A percentile compares a stretch with the other conserved stretches of the same genome.
phyloP scores from a whole-genome alignment of 2,888 invertebrate genomes.

The Gerris lacustris region DNA sequence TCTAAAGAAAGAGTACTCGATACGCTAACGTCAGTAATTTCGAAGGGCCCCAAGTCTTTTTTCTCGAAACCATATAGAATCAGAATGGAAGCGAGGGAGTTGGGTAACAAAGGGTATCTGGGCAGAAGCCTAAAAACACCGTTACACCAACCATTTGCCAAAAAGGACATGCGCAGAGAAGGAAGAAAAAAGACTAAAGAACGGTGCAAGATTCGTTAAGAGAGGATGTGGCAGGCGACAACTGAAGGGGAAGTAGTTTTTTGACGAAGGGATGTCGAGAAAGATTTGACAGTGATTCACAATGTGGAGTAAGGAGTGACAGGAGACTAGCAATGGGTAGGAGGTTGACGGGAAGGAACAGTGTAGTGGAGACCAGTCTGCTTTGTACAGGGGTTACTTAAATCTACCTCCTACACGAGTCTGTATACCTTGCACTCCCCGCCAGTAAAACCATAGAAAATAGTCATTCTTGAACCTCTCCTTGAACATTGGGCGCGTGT shows the following conservation, averaged over 20 bases:
- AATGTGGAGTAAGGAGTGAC: neutral
- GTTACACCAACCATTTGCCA: no score
- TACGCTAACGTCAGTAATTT: no score
- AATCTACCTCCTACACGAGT: neutral
- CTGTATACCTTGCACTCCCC: neutral
- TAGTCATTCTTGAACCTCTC: neutral
- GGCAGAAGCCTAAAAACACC: no score
- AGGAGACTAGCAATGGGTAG: neutral
- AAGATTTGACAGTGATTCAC: slow-evolving; percentile 1
- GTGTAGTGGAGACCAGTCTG: neutral
- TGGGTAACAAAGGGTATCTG: no score
- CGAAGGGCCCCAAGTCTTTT: no score
- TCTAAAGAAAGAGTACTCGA: no score
- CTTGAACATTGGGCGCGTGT: neutral
- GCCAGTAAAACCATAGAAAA: slow-evolving; percentile 2
- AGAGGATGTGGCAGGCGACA: no score
- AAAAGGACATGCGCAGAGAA: no score
- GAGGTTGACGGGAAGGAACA: neutral
- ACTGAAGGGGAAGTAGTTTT: neutral
- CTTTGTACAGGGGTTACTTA: neutral
- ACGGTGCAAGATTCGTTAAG: no score
- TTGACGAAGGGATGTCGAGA: neutral
- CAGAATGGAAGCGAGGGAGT: no score
- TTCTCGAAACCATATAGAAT: no score
- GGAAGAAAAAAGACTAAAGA: no score